A percentile compares a stretch with the other conserved stretches of the same genome.
phyloP scores from a whole-genome alignment of 2,797 vertebrate species.

The Momotus momota region DNA sequence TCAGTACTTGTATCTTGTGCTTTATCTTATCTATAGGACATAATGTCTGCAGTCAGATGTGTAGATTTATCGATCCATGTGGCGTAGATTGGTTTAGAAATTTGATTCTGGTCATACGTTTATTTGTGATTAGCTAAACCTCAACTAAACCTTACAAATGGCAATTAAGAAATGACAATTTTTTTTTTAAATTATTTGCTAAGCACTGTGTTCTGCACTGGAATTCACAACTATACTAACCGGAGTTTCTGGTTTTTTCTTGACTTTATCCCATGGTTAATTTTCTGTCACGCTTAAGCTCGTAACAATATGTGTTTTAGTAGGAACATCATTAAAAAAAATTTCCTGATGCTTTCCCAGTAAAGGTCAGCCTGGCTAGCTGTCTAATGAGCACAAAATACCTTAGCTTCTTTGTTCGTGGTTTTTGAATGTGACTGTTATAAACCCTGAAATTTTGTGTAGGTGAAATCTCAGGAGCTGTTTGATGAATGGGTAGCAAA shows the following conservation, averaged over 20 bases:
- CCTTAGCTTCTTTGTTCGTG: not conserved
- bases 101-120: too few species aligned
- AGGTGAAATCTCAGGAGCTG: constrained; percentile 94
- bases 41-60: not conserved
- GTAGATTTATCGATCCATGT: not conserved
- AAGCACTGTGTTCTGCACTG: not conserved
- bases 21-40: not conserved
- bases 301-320: not conserved
- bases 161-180: not conserved
- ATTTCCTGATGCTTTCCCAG: not conserved
- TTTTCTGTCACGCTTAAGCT: not conserved
- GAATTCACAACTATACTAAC: not conserved
- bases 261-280: not conserved
- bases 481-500: constrained; percentile 98
- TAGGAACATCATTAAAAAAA: not conserved
- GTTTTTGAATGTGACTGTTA: not conserved
- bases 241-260: not conserved
- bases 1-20: not conserved
- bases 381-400: not conserved
- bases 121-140: not conserved
- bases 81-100: not conserved
- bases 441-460: not conserved
- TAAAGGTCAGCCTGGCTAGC: not conserved
- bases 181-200: not conserved
- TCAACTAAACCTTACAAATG: not conserved